phyloP scores from a whole-genome alignment of 1,140 invertebrate genomes.

The Kradibia gibbosae region DNA sequence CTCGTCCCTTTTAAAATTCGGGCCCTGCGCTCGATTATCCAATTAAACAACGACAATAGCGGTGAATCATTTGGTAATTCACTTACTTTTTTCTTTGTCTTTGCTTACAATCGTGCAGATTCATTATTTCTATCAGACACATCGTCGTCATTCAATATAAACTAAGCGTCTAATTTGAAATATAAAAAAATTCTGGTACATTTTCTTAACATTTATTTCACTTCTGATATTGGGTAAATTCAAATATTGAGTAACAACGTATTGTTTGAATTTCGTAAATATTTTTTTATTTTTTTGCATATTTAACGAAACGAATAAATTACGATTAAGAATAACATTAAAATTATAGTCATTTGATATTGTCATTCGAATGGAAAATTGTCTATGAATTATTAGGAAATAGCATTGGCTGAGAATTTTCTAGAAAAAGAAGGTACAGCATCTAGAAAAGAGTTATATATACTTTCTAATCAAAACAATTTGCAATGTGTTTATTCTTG shows the following conservation, averaged over 20 bases:
- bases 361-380: no score
- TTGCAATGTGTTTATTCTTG: neutral
- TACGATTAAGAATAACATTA: no score
- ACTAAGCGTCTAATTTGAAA: no score
- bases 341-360: no score
- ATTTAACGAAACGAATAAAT: no score
- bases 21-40: constrained; percentile 28
- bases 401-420: neutral
- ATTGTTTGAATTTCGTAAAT: no score
- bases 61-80: neutral
- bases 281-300: no score
- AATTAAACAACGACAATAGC: constrained; percentile 11
- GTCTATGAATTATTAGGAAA: neutral
- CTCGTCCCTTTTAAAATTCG: constrained; percentile 25
- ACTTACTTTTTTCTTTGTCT: neutral
- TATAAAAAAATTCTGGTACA: no score
- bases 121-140: neutral
- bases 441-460: neutral
- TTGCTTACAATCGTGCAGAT: neutral
- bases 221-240: no score
- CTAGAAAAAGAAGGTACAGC: neutral
- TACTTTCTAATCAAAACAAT: neutral
- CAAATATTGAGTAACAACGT: no score
- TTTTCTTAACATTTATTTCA: no score
- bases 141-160: no score